Evolutionary conservation across 2,888 invertebrate species (phyloP), one percentile per base, ranked within the genome.

Genomic region (Drosophila rellima): DNA sequence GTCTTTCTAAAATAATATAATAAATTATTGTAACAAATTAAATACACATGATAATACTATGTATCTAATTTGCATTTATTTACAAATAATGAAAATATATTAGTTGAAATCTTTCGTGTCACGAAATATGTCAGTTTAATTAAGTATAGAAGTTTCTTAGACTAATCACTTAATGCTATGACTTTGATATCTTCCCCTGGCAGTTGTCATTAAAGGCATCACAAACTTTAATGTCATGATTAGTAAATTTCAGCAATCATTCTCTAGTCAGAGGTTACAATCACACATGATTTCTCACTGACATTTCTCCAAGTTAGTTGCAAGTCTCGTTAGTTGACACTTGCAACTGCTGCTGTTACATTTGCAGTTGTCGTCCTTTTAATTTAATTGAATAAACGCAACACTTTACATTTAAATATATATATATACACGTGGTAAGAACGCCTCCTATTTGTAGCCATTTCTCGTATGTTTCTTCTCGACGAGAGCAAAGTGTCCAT

Each of bases 401-500:
- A 47, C n/a, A 18, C n/a, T 26, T 45, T 31, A 3, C 20, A 31
- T n/a, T 18, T 44, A 15, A 5, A 40, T 44, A 6, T 11, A 8
- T 23, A n/a, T 26, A n/a, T 7, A 8, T 4, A 42, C 11, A 18
- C 40, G 55, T 48, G 50, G 77, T 39, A 48, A 54, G 72, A 64
- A 61, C 44, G 40, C 10, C 63, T 31, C 35, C 57, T 35, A 52
- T 55, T 55, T 48, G 55, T 8, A 17, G 55, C 29, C 61, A 23
- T 23, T n/a, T n/a, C 37, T 48, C 54, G 45, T 23, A 62, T 42
- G 45, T 50, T 48, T 39, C 51, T 42, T 35, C 39, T 20, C n/a
- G 45, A 18, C 72, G 47, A 57, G 50, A 69, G 66, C 44, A 56
- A 54, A 70, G 57, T 54, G 54, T 66, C 42, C 64, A 67, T 63